phyloP scores from a whole-genome alignment of 2,797 vertebrate species.

The Sebastes oblongus region DNA sequence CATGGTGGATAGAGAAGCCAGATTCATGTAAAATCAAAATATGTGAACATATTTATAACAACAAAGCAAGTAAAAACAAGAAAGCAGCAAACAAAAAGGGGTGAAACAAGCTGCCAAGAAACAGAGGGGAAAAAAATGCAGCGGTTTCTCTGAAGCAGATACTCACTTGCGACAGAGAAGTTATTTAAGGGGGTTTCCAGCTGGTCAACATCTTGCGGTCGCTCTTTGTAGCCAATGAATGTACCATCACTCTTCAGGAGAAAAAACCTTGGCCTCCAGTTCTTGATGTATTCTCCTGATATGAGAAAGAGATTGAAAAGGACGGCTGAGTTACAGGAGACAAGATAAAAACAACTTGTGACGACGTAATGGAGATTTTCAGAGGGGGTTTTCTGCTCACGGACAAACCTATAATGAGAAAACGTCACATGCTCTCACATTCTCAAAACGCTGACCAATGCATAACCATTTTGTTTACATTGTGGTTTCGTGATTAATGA shows the following conservation, averaged over 20 bases:
- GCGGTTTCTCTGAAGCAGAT: slow-evolving; percentile 59
- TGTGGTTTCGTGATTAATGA: slow-evolving; percentile 31
- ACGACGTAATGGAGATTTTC: neutral
- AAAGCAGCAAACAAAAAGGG: slow-evolving; percentile 25
- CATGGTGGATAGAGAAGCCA: neutral
- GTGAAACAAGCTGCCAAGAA: slow-evolving; percentile 46
- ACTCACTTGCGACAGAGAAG: slow-evolving; percentile 98
- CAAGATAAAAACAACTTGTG: slow-evolving; percentile 6
- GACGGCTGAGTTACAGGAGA: neutral
- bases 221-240: slow-evolving; percentile 97
- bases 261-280: slow-evolving; percentile 97
- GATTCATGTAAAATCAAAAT: neutral
- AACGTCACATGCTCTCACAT: slow-evolving; percentile 3
- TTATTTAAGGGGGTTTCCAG: slow-evolving; percentile 97
- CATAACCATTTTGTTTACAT: slow-evolving; percentile 19
- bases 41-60: slow-evolving; percentile 1
- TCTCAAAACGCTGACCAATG: slow-evolving; percentile 12
- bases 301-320: slow-evolving; percentile 39
- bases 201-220: slow-evolving; percentile 95
- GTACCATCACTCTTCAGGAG: slow-evolving; percentile 95
- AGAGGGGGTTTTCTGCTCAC: neutral
- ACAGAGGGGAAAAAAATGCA: slow-evolving; percentile 34
- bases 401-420: neutral
- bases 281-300: slow-evolving; percentile 98
- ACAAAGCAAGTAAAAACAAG: slow-evolving; percentile 28